Percentiles rank a stretch among this genome's conserved stretches.
Evolutionary conservation across 1,140 invertebrate species (phyloP).

Genomic region (Formica selysi): DNA sequence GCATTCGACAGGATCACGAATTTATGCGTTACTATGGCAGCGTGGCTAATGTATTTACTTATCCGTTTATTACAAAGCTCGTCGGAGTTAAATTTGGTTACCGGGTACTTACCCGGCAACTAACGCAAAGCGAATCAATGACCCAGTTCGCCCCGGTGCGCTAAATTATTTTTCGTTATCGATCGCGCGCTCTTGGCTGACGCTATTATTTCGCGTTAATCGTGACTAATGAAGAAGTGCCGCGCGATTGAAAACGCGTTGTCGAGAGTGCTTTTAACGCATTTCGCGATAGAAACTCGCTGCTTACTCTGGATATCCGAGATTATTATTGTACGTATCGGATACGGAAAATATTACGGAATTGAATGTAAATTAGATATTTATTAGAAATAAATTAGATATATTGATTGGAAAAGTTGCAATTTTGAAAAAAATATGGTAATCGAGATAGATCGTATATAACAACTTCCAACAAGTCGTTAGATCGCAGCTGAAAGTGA

Average conservation of each 20-base stretch:
- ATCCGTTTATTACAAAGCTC: conserved; percentile 56
- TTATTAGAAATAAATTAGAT: neutral
- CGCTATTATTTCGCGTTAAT: conserved; percentile 59
- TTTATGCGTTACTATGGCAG: conserved; percentile 58
- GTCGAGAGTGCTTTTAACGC: neutral
- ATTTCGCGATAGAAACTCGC: neutral
- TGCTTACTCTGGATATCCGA: neutral
- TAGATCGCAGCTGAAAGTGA: neutral
- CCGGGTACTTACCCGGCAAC: conserved; percentile 48
- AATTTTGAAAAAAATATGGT: neutral
- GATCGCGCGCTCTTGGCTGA: conserved; percentile 35
- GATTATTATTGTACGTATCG: neutral
- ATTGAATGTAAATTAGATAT: neutral
- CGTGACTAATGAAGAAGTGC: conserved; percentile 35
- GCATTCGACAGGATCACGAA: conserved; percentile 53
- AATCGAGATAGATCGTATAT: neutral
- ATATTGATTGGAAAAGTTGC: neutral
- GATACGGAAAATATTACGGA: neutral
- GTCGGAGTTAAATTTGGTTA: conserved; percentile 60
- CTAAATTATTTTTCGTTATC: conserved; percentile 60
- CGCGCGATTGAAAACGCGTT: conserved; percentile 31
- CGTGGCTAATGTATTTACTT: conserved; percentile 57
- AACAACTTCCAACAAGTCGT: neutral
- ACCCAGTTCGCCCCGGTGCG: conserved; percentile 36
- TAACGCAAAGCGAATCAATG: conserved; percentile 62